Evolutionary conservation across 2,113 vertebrate species (phyloP).

Genomic region (Cryptotis parvus): DNA sequence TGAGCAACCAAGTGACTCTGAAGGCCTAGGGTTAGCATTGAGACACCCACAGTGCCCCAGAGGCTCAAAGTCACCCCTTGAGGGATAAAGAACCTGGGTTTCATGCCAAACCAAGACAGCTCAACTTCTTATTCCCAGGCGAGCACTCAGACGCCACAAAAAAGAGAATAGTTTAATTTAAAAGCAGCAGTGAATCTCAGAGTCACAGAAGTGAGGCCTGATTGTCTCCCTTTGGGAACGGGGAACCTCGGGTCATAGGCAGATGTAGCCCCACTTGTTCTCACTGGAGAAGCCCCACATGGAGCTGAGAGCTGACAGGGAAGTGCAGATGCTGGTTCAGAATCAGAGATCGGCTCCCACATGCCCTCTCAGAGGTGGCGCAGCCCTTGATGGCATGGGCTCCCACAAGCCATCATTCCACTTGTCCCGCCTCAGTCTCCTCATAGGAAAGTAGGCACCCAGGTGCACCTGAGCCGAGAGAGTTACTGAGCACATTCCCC

Average conservation of each 20-base stretch:
- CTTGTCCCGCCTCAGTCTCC: too few relatives aligned
- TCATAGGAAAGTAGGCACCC: too few relatives aligned
- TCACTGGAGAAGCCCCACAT: not conserved
- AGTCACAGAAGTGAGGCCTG: fast-evolving
- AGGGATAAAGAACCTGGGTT: not conserved
- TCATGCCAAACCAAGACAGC: not conserved
- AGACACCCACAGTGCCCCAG: not conserved
- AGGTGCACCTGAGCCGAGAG: too few relatives aligned
- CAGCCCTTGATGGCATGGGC: too few relatives aligned
- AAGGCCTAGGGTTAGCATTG: not conserved
- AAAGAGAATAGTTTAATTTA: not conserved
- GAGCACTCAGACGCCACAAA: not conserved
- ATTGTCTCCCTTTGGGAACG: not conserved
- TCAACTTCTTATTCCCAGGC: not conserved
- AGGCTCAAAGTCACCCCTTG: not conserved
- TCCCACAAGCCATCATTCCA: too few relatives aligned
- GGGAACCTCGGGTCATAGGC: not conserved
- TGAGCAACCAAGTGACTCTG: not conserved
- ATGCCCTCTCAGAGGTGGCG: too few relatives aligned
- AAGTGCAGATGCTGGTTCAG: too few relatives aligned
- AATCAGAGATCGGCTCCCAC: too few relatives aligned
- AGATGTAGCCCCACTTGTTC: not conserved
- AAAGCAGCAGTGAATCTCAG: not conserved
- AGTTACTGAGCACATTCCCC: too few relatives aligned
- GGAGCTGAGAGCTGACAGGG: not conserved